Evolutionary conservation across 2,888 invertebrate genomes (phyloP), one percentile per base, ranked within the genome.

Genomic region (Xanthorhoe designata): DNA sequence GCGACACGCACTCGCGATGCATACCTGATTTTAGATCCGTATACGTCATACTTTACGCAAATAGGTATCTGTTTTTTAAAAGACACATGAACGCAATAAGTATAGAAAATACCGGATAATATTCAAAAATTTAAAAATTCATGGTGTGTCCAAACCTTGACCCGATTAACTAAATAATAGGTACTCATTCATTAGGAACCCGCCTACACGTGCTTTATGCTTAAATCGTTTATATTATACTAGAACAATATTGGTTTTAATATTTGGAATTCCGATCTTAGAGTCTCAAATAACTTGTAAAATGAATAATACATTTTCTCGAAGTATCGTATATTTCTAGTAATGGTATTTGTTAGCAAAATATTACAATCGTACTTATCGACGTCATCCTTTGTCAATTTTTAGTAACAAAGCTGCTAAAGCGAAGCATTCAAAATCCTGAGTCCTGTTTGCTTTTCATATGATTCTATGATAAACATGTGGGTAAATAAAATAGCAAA

Each of bases 141-240:
- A 24, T 56, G 19, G 19, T 24, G 62, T 42, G 8, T 24, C 0
- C 69, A n/a, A 75, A 66, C 75, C 77, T 71, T 83, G 78, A 80
- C 79, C 77, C 64, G 62, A 78, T 77, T 77, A 70, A 56, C 62
- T 64, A 65, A 74, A 76, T 71, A 72, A 66, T 69, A n/a, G n/a
- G n/a, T n/a, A 66, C 64, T 24, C 45, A 53, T 61, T 61, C 58
- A 66, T 56, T 68, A 45, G 18, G 56, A 71, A 50, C 51, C 49
- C 57, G 64, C 71, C 13, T 13, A 42, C 9, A 42, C 38, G 13
- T 42, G 13, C 38, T 42, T 49, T 18, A 49, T 49, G 7, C 18
- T 9, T 49, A 49, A 49, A 49, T 6, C 17, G 10, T 19, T 50
- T 42, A 13, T 42, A 13, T 42, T 42, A 60, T 56, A 64, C 15